These are phyloP conservation scores for Alouatta palliata DNA, from an alignment of 2,113 vertebrate genomes.

Conservation along the genomic window DNA sequence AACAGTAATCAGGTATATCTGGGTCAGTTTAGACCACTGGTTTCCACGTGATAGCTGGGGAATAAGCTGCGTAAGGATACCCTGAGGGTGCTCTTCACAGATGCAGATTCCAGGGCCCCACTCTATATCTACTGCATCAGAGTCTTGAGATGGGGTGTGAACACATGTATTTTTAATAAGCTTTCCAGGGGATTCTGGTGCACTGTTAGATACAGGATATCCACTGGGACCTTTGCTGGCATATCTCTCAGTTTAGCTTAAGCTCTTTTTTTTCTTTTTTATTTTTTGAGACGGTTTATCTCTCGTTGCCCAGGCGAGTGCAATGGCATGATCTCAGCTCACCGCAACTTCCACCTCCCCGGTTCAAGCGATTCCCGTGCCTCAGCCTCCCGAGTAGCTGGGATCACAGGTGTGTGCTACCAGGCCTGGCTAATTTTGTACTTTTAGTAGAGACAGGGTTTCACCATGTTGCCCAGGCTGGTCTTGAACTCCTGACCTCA, in stretches of 20 bases:
- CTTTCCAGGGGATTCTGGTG: neutral
- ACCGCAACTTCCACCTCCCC: no score
- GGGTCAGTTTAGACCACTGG: neutral
- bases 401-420: no score
- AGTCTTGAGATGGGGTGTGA: neutral
- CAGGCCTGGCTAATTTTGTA: no score
- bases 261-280: neutral
- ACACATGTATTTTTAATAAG: neutral
- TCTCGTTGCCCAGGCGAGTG: no score
- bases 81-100: neutral
- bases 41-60: slow-evolving; percentile 23
- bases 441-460: no score
- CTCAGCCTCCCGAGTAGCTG: no score
- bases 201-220: neutral
- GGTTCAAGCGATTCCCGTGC: no score
- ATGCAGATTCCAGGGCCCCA: neutral
- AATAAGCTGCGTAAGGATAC: neutral
- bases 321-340: no score
- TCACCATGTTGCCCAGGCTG: no score
- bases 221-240: neutral
- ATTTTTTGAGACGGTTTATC: no score
- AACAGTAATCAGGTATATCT: neutral
- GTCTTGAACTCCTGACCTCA: no score
- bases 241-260: neutral
- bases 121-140: neutral